A percentile compares a stretch with the other conserved stretches of the same genome.
phyloP scores from a whole-genome alignment of 2,888 invertebrate species.

The Microchrysa polita region DNA sequence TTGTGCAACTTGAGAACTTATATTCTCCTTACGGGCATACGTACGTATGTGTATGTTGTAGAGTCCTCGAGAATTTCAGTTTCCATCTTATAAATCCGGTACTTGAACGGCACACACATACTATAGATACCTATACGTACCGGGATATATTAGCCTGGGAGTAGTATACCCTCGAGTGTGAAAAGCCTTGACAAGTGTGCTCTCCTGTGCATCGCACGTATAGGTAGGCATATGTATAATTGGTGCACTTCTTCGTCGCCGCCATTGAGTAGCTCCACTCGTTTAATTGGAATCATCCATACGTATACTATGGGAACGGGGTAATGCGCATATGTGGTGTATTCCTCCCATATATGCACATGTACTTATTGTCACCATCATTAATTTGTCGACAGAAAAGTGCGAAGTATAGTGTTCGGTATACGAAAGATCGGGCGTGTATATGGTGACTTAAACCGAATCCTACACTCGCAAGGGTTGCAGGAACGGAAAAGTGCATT shows the following conservation, averaged over 20 bases:
- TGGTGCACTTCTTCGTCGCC: not conserved
- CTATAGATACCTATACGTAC: not conserved
- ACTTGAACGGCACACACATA: not conserved
- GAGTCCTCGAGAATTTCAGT: constrained; percentile 19
- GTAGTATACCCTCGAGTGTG: constrained; percentile 16
- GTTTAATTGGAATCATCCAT: constrained; percentile 28
- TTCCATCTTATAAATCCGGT: constrained; percentile 22
- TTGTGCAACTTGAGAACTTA: constrained; percentile 13
- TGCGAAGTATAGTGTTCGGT: not conserved
- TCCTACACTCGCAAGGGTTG: no score
- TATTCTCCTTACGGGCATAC: not conserved
- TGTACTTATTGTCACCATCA: constrained; percentile 11
- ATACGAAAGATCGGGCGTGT: not conserved
- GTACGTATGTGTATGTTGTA: no score
- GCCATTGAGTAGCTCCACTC: constrained; percentile 4
- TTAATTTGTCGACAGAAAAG: not conserved
- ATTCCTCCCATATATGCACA: constrained; percentile 18
- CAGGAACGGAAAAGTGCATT: no score
- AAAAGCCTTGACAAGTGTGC: constrained; percentile 25
- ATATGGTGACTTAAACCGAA: no score
- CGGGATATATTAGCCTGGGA: not conserved
- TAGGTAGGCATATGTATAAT: not conserved
- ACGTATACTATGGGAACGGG: not conserved
- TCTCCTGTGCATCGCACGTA: constrained; percentile 8
- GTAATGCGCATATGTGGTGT: constrained; percentile 29